These are phyloP conservation scores for Pomacea canaliculata DNA, from an alignment of 2,888 invertebrate genomes.

Conservation along the genomic window DNA sequence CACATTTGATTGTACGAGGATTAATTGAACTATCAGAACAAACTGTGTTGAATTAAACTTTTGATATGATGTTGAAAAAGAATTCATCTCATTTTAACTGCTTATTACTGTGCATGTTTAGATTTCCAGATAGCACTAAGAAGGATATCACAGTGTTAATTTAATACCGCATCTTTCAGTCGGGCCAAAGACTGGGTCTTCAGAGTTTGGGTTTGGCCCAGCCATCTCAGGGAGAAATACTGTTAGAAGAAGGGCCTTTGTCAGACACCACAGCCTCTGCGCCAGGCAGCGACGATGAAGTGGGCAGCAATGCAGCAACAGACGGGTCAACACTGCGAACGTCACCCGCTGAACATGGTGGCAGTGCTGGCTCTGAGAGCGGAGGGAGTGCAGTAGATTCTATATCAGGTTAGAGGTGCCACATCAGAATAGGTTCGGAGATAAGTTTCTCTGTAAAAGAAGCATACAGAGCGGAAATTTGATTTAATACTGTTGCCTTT, in stretches of 20 bases:
- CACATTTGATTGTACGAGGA: too few species aligned
- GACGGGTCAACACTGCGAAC: conserved; percentile 92
- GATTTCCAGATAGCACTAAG: too few species aligned
- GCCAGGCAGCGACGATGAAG: conserved; percentile 91
- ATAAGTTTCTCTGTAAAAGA: too few species aligned
- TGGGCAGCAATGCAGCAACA: conserved; percentile 91
- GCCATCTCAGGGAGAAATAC: conserved; percentile 8
- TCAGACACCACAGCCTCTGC: conserved; percentile 88
- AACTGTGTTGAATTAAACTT: too few species aligned
- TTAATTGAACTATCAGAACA: too few species aligned
- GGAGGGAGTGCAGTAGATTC: conserved; percentile 93
- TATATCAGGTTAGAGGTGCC: conserved; percentile 76
- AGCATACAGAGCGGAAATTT: too few species aligned
- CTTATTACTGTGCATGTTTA: too few species aligned
- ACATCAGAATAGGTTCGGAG: neutral
- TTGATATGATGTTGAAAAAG: too few species aligned
- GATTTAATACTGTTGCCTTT: too few species aligned
- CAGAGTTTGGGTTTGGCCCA: conserved; percentile 33
- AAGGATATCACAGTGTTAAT: too few species aligned
- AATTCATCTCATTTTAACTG: too few species aligned
- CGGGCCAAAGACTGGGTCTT: conserved; percentile 38
- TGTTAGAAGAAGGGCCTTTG: conserved; percentile 76
- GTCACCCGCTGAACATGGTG: conserved; percentile 82
- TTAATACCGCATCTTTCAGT: conserved; percentile 6
- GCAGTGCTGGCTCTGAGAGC: conserved; percentile 76